Evolutionary conservation across 2,888 invertebrate species (phyloP), one percentile per base, ranked within the genome.

Genomic region (Troides aeacus): DNA sequence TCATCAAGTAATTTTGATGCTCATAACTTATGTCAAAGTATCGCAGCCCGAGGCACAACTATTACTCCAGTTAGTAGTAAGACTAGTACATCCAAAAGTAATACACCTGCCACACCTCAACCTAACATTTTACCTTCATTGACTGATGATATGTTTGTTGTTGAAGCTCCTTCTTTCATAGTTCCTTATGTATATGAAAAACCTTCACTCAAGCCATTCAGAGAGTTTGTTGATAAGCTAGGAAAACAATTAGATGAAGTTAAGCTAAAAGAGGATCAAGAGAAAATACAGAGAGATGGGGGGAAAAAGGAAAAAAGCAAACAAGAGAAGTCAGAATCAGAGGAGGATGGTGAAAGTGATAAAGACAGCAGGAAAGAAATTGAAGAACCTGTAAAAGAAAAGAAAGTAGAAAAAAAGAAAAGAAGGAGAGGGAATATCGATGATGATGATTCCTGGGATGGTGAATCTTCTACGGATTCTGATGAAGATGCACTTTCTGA

Each of bases 171-270:
- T 15, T 97, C 97, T 56, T 97, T 98, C 82, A 97, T 98, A 84
- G 97, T 98, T 75, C 98, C 98, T 56, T 98, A 97, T 86, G 97
- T 97, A 18, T 97, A 97, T 89, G 97, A 98, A 85, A 97, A 97
- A 85, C 97, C 97, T 30, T 97, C 97, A 0, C 89, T 96, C 1
- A 96, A 96, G 80, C 96, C 96, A 72, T 94, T 97, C 72, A 95
- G 95, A 82, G 95, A 96, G 74, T 95, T 96, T 84, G 94, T 97
- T 50, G 93, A 93, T 65, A 94, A 95, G 81, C 88, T 96, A 72
- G 95, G 94, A 30, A 93, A 94, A 72, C 94, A 94, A 79, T 92
- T 96, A 66, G 94, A 95, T 76, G 81, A 92, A 75, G 75, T 89
- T 7, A 89, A 89, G 77, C 71, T 88, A 24, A 87, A 88, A 73